Evolutionary conservation across 2,888 invertebrate species (phyloP), one percentile per base, ranked within the genome.

Genomic region (Linnaemya vulpina): DNA sequence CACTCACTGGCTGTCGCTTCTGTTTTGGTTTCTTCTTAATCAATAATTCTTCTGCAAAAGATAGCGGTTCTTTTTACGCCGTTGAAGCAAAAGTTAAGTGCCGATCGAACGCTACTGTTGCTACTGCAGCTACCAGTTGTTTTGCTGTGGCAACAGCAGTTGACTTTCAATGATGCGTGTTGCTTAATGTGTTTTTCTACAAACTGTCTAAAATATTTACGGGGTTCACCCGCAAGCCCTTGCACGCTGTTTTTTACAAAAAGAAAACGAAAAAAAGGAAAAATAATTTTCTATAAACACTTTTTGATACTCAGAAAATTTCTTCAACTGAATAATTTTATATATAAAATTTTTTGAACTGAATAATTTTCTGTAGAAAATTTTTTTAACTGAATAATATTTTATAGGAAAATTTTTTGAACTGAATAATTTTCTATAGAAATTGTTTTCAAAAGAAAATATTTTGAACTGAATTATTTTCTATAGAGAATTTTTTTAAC

Each of bases 181-280:
- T 55, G 30, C 35, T 76, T 20, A 25, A 0, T 51, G 51, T 38
- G 17, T 62, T 49, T 13, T 17, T 49, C 40, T 30, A 30, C 58
- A 15, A 38, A 58, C 67, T 38, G 49, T 68, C 67, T 62, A 43
- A 35, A 70, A 35, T 46, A 83, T 75, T 79, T 70, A 62, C 63
- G 55, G 74, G 83, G 78, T 79, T 83, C 83, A 79, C 74, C 83
- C 74, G 58, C 78, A 83, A 77, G 68, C 73, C 77, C 25, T 77
- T 10, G 38, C 38, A 58, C 17, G 30, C 62, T 0, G n/a, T n/a
- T n/a, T n/a, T n/a, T n/a, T n/a, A n/a, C n/a, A n/a, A n/a, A n/a
- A n/a, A n/a, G n/a, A n/a, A n/a, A n/a, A n/a, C 10, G 15, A 5
- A 5, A 2, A 30, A 30, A 30, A 38, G 7, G 9, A 20, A 0